These are phyloP conservation scores for Dynastes maya DNA, from an alignment of 2,888 invertebrate genomes.

Conservation along the genomic window DNA sequence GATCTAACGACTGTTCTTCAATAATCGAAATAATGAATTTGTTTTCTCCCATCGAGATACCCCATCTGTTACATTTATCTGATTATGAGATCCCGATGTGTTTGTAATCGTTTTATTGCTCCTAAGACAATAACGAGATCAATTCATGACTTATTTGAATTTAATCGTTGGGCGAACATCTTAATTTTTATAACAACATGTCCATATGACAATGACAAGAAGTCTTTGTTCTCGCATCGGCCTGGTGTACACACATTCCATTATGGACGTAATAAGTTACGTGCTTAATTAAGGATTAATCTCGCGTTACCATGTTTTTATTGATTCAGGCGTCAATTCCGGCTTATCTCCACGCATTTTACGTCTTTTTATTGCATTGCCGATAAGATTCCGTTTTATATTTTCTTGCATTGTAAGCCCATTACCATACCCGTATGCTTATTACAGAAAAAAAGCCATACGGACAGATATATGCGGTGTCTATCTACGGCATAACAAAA, in stretches of 20 bases:
- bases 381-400: slow-evolving; percentile 35
- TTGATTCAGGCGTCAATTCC: slow-evolving; percentile 32
- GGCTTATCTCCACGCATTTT: slow-evolving; percentile 22
- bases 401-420: slow-evolving; percentile 26
- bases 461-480: slow-evolving; percentile 24
- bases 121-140: slow-evolving; percentile 22
- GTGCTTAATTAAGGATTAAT: slow-evolving; percentile 26
- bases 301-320: slow-evolving; percentile 19
- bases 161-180: neutral
- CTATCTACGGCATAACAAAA: slow-evolving; percentile 38
- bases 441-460: neutral
- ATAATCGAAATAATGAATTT: slow-evolving; percentile 49
- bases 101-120: slow-evolving; percentile 4
- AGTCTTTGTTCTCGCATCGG: neutral
- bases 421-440: slow-evolving; percentile 31
- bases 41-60: slow-evolving; percentile 26
- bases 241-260: neutral
- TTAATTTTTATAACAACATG: slow-evolving; percentile 23
- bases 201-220: neutral
- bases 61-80: slow-evolving; percentile 25
- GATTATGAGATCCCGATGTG: slow-evolving; percentile 6
- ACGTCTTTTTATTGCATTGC: slow-evolving; percentile 25
- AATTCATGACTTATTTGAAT: slow-evolving; percentile 1
- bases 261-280: slow-evolving; percentile 1
- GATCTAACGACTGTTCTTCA: slow-evolving; percentile 46